Evolutionary conservation across 1,140 invertebrate species (phyloP), one percentile per base, ranked within the genome.

Genomic region (Zaprionus africanus): DNA sequence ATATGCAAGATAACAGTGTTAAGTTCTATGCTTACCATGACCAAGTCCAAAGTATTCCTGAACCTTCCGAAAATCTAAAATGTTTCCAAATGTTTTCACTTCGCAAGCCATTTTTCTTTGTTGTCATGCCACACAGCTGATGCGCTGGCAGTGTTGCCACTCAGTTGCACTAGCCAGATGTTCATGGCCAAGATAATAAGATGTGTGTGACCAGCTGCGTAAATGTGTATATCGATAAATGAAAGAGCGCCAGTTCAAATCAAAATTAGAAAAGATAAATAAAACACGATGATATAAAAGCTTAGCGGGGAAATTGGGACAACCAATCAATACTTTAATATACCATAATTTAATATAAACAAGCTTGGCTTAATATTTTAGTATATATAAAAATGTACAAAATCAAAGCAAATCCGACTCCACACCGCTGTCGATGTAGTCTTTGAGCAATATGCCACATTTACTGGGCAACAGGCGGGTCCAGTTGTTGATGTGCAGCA

Each of bases 21-120:
- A 58, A 84, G 66, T 9, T 13, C n/a, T 15, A 49, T 2, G 17
- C 86, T 87, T 76, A 93, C 82, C 83, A 90, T 94, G 63, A 92
- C 85, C 80, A 7, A 92, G 82, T 41, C 90, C 93, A 75, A 96
- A 93, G 74, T 94, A 94, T 90, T 94, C 93, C 76, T 94, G 94
- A 60, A 95, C 93, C 81, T 93, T 94, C 9, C 93, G 92, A 80
- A 95, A 94, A 93, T 96, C 94, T 63, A 94, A 93, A 83, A 96
- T 94, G 84, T 94, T 94, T 19, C 95, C 95, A 84, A 95, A 94
- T 91, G 94, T 93, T 93, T 95, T 95, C 62, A 96, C 94, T 93
- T 96, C 95, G 92, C 95, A 96, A 65, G 95, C 94, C 95, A 95
- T 95, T 83, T 82, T 78, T 38, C 76, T 78, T 86, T 79, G 79